Evolutionary conservation across 2,113 vertebrate genomes (phyloP).

Genomic region (Glaucomys volans): DNA sequence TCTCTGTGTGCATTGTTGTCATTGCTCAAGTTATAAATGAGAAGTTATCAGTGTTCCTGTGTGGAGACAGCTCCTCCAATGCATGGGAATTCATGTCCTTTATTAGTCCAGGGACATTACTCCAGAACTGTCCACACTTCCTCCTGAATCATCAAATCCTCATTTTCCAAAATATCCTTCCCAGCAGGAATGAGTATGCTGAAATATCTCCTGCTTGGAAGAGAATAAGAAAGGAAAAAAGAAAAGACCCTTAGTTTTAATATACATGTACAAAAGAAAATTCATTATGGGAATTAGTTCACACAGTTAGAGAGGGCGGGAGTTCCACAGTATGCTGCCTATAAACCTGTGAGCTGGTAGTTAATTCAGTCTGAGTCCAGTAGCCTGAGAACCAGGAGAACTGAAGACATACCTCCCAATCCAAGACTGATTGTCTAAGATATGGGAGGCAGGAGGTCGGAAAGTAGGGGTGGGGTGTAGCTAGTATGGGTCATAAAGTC

Average conservation of each 20-base stretch:
- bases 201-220: neutral
- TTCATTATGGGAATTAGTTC: neutral
- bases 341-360: neutral
- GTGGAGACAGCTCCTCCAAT: neutral
- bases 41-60: neutral
- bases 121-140: neutral
- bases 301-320: neutral
- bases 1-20: neutral
- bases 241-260: neutral
- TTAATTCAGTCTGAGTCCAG: neutral
- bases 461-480: rapidly evolving
- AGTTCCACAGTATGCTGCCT: neutral
- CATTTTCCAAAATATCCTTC: neutral
- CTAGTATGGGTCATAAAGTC: neutral
- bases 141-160: neutral
- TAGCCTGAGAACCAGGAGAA: neutral
- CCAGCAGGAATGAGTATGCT: neutral
- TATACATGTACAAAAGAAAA: too few relatives aligned
- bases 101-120: neutral
- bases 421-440: neutral
- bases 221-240: neutral
- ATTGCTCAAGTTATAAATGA: neutral
- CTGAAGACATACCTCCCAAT: too few relatives aligned
- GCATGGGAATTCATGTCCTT: neutral
- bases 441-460: neutral